Base-by-base conservation (phyloP, 2,113 vertebrate species). In the Fulmarus glacialis region DNA sequence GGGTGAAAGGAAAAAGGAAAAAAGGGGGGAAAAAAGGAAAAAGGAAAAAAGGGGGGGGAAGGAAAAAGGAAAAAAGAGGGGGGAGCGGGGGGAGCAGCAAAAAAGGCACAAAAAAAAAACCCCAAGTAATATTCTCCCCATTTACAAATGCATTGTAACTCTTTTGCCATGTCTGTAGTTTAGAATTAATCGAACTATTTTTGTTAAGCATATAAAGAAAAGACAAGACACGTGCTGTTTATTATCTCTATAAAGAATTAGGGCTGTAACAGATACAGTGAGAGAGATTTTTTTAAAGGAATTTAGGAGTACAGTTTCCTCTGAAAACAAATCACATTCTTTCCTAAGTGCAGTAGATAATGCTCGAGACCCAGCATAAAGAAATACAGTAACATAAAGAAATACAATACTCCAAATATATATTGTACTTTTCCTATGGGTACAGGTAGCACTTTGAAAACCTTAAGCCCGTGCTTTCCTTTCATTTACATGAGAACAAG, bases 241-340 rank as follows among this genome's bases (percentile, higher is more conserved):
- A 52, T 87, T 72, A 80, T 45, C 55, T 80, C 22, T 36, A 8
- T 38, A 77, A 88, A 93, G 89, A 88, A 80, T 75, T 88, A 86
- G 29, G 27, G 45, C 50, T 72, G 27, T 86, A 88, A 80, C 48
- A 83, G 85, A 82, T 93, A 72, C 70, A 93, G 40, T 7, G 18
- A 82, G 42, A 53, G 64, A 82, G 15, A 40, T 90, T 93, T 94
- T 94, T 90, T 74, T 74, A 88, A 86, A 90, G 62, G 75, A 93
- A 80, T 86, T 82, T n/a, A 82, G 58, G 36, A 91, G n/a, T 63
- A 89, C 12, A 14, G 42, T 68, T 90, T 59, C 40, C 67, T 86
- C 79, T 15, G 19, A 93, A 96, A 97, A 75, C 85, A 91, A 87
- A 82, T 95, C 70, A 42, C 34, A 72, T 74, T n/a, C 70, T 58